Evolutionary conservation across 2,888 invertebrate genomes (phyloP), one percentile per base, ranked within the genome.

Genomic region (Volucella inanis): DNA sequence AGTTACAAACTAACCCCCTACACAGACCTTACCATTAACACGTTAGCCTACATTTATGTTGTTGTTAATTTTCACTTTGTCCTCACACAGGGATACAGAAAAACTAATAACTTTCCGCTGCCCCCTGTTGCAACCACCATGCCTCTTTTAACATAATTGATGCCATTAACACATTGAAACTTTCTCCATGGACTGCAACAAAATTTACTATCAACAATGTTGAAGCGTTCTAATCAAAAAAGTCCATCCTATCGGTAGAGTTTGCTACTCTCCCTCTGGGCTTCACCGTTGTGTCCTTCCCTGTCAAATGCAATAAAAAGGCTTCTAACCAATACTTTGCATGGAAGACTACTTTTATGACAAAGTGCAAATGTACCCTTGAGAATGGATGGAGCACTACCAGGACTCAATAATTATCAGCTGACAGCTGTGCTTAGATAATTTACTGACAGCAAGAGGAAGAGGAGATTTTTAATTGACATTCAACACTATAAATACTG

Each of bases 381-480:
- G 31, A 31, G 31, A 31, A 31, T 18, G 72, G 64, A 22, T 57
- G 47, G 45, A 45, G 22, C 62, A 65, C 18, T 52, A 59, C 61
- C 59, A 65, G 31, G 67, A 50, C 15, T 43, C 12, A 62, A 77
- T 62, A 62, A 77, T 77, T 77, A 68, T 62, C 41, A 15, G n/a
- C 68, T 62, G 68, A 55, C 61, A 62, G 47, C 68, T 54, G 45
- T 68, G 77, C 62, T 61, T 68, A 52, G 61, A 77, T 68, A 77
- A 68, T 77, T 68, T 49, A 61, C 61, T 68, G 74, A 50, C 8
- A 57, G 8, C 9, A 15, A 10, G 8, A 11, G 1, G 18, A n/a
- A 45, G 41, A 38, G 39, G 39, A n/a, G 15, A 8, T 49, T 8
- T 49, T 14, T 49, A 61, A 43, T 22, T 61, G 57, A 18, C 47